Evolutionary conservation across 2,888 invertebrate genomes (phyloP), one percentile per base, ranked within the genome.

Genomic region (Hyppa rectilinea): DNA sequence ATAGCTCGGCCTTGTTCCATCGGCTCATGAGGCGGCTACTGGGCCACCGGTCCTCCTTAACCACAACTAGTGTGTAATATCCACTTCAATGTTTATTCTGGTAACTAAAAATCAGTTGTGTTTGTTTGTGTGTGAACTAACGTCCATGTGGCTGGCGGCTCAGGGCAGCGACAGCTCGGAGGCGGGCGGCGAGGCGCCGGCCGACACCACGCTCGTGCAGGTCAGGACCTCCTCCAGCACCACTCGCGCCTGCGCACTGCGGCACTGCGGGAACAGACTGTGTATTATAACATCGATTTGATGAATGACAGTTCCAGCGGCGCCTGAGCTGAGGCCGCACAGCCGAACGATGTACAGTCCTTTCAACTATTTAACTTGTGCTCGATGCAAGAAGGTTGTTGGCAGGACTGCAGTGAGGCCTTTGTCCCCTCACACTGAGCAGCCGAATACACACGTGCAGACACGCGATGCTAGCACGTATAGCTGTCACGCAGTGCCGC

Each of bases 101-200:
- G 45, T 47, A 29, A 38, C 1, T 31, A 29, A 7, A 12, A 34
- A 23, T 9, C 7, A 34, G 36, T 69, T 4, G 20, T 38, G 36
- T 26, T 5, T 10, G 12, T 38, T 3, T 59, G 31, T 78, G 56
- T 78, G 26, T 63, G 43, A 65, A 78, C 62, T 56, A 59, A 59
- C 79, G 58, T 40, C 7, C 26, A 52, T 70, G 71, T 78, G 2
- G 31, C 9, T 36, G 34, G 14, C 40, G 31, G 4, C 80, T 71
- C 86, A 93, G 94, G 92, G 90, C 87, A 94, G 94, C 89, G 94
- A 94, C 91, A 90, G 93, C 68, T 93, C 94, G 31, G 95, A 94
- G 82, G 84, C 87, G 56, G 89, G 87, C 5, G 73, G 72, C 64
- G 89, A 90, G 36, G 81, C 85, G 43, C 70, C 85, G 61, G 69